Conservation (phyloP, 1,140 invertebrate genomes). For the Aphidius ervi region DNA sequence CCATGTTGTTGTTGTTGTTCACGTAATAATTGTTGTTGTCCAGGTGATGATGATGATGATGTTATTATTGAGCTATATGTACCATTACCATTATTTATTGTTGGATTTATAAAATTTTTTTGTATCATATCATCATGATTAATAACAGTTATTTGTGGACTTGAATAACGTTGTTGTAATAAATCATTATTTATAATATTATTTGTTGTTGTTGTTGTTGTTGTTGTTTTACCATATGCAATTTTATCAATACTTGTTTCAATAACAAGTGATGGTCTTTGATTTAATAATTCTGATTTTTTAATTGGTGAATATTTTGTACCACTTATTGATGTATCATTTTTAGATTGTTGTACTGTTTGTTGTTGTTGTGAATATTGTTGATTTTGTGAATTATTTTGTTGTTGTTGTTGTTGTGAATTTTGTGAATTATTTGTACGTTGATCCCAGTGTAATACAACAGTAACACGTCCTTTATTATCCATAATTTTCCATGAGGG, state of each 20-base stretch:
- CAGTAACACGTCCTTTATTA: slow-evolving; percentile 89
- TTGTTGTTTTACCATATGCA: slow-evolving; percentile 37
- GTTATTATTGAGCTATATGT: slow-evolving; percentile 51
- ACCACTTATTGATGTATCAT: slow-evolving; percentile 26
- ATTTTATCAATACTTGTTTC: slow-evolving; percentile 74
- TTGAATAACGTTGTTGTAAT: slow-evolving; percentile 57
- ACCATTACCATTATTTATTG: slow-evolving; percentile 32
- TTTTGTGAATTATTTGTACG: slow-evolving; percentile 48
- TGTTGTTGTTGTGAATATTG: slow-evolving; percentile 39
- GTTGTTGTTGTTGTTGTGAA: slow-evolving; percentile 35
- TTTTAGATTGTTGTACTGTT: slow-evolving; percentile 13
- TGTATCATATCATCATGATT: slow-evolving; percentile 72
- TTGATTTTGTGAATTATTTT: slow-evolving; percentile 43
- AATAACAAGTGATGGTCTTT: slow-evolving; percentile 67
- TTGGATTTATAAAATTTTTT: slow-evolving; percentile 44
- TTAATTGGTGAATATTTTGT: slow-evolving; percentile 64
- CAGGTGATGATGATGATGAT: slow-evolving; percentile 15
- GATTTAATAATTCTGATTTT: slow-evolving; percentile 51
- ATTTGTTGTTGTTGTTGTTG: too few relatives aligned
- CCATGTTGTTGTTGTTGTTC: slow-evolving; percentile 19
- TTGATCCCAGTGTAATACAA: slow-evolving; percentile 91
- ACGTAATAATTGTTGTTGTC: slow-evolving; percentile 12
- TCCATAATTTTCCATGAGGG: slow-evolving; percentile 97
- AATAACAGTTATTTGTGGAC: slow-evolving; percentile 85
- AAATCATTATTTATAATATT: slow-evolving; percentile 36